Evolutionary conservation across 2,797 vertebrate species (phyloP).

Genomic region (Onychomys arenicola): DNA sequence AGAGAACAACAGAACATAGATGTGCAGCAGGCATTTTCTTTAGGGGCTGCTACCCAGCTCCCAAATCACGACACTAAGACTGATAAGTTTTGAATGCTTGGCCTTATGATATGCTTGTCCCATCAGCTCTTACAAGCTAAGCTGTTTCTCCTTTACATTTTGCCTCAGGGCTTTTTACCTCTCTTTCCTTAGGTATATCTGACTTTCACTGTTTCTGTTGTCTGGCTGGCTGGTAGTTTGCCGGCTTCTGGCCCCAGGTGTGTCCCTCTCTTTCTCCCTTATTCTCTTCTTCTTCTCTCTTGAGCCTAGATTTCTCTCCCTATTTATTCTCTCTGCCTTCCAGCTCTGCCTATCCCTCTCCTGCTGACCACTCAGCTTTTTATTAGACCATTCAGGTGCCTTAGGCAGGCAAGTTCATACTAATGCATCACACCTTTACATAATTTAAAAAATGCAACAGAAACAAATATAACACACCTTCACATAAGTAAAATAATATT

Average conservation of each 20-base stretch:
- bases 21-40: too few relatives aligned
- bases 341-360: background rate
- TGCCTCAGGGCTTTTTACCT: too few relatives aligned
- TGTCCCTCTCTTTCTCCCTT: background rate
- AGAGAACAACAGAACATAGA: background rate
- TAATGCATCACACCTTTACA: background rate
- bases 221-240: background rate
- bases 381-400: background rate
- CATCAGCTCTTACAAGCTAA: too few relatives aligned
- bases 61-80: too few relatives aligned
- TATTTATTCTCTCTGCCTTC: background rate
- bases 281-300: background rate
- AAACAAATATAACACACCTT: background rate
- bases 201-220: background rate
- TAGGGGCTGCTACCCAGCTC: too few relatives aligned
- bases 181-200: too few relatives aligned
- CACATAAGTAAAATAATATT: background rate
- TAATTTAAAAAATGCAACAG: background rate
- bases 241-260: background rate
- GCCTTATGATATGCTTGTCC: too few relatives aligned
- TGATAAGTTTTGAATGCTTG: too few relatives aligned
- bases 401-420: background rate
- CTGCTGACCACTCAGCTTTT: background rate
- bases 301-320: background rate
- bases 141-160: too few relatives aligned